Base-by-base conservation (phyloP, 1,140 invertebrate genomes). In the honey bee (Apis mellifera) region DNA sequence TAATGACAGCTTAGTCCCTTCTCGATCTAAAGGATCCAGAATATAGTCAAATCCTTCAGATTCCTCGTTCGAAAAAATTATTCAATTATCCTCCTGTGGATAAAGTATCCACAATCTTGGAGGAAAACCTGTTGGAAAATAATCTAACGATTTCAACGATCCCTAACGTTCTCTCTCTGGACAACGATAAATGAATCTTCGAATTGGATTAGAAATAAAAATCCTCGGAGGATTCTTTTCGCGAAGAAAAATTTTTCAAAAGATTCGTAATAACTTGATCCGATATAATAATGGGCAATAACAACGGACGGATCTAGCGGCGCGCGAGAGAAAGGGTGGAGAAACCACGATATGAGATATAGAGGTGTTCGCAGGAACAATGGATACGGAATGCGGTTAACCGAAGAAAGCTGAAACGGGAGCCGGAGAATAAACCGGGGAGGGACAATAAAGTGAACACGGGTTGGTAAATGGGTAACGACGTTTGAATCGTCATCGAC, bases 1-100 rank as follows among this genome's bases (percentile, higher is more conserved):
- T 94, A 94, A 94, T 94, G 93, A 94, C 92, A 92, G 93, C 93
- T 94, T 94, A 93, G 92, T 91, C 90, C 89, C 89, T 90, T 92
- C 93, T 92, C 93, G 92, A 93, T 93, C 92, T 93, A 91, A 92
- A 91, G 93, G 94, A 94, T 94, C 91, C 86, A n/a, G n/a, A n/a
- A n/a, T n/a, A n/a, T n/a, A n/a, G n/a, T n/a, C n/a, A n/a, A n/a
- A n/a, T n/a, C n/a, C n/a, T n/a, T n/a, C n/a, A n/a, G n/a, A n/a
- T n/a, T n/a, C n/a, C n/a, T n/a, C n/a, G n/a, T 64, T 90, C 77
- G 84, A 84, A 77, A 81, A 64, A 87, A 87, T n/a, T 83, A 32
- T 32, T 3, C 32, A 32, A 32, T n/a, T 17, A 15, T 42, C 48
- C 11, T 60, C 4, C 32, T 3, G 4, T 3, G 4, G 2, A 32